phyloP scores from a whole-genome alignment of 2,888 invertebrate species.

The Diarsia dahlii region DNA sequence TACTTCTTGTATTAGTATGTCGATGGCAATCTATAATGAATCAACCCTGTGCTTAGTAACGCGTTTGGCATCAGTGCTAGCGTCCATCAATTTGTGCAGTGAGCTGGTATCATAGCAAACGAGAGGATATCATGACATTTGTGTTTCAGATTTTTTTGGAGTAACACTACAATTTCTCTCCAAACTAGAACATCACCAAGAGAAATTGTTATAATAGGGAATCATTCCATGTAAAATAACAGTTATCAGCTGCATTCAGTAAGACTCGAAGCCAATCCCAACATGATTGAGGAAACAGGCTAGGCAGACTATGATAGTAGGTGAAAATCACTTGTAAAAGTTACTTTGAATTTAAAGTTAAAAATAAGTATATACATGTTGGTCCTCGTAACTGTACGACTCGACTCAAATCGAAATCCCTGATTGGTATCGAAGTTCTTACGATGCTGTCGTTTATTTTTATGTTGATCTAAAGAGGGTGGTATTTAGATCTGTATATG shows the following conservation, averaged over 20 bases:
- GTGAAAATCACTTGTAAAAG: not conserved
- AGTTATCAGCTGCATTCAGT: not conserved
- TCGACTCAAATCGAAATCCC: slow-evolving; percentile 53
- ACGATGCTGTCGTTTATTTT: slow-evolving; percentile 52
- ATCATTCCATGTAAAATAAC: no score
- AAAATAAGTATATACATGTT: not conserved
- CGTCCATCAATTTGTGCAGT: not conserved
- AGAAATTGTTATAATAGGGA: no score
- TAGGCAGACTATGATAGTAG: not conserved
- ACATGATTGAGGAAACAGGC: not conserved
- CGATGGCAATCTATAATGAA: not conserved
- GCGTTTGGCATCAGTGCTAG: not conserved
- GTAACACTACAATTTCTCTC: not conserved
- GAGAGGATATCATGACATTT: not conserved
- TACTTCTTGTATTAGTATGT: no score
- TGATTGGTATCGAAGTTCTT: slow-evolving; percentile 67
- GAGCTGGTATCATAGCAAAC: not conserved
- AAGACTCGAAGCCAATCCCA: not conserved
- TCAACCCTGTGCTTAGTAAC: not conserved
- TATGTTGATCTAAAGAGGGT: slow-evolving; percentile 47
- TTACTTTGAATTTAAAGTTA: not conserved
- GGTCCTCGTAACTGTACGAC: slow-evolving; percentile 9
- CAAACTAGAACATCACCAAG: no score
- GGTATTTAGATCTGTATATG: slow-evolving; percentile 28
- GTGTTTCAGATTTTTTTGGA: not conserved